Percentiles rank a stretch among this genome's conserved stretches.
Evolutionary conservation across 2,113 vertebrate species (phyloP).

Genomic region (Melanerpes formicivorus): DNA sequence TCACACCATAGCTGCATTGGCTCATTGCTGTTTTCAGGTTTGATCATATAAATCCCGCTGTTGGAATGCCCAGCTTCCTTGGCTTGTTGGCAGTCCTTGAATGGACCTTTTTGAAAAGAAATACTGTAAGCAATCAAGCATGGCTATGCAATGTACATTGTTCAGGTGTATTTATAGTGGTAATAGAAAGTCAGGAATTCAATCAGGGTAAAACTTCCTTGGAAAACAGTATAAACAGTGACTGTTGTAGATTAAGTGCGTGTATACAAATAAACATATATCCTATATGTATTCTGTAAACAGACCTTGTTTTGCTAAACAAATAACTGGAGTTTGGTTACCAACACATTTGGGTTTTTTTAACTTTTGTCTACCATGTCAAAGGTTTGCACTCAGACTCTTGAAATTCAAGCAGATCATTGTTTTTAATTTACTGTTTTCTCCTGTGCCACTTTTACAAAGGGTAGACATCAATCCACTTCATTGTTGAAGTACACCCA

Average conservation of each 20-base stretch:
- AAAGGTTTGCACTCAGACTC: background rate
- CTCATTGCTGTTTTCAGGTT: constrained; percentile 83
- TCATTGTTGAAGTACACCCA: rapidly evolving
- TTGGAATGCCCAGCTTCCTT: constrained; percentile 87
- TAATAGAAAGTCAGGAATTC: background rate
- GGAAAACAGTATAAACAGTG: background rate
- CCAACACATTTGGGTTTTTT: background rate
- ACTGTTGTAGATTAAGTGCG: background rate
- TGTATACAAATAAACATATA: background rate
- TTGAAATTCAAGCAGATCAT: background rate
- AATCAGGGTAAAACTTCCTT: background rate
- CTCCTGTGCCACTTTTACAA: background rate
- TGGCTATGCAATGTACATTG: background rate
- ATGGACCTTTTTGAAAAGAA: constrained; percentile 84
- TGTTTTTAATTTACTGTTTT: background rate
- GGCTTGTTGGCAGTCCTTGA: constrained; percentile 93
- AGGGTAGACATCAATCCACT: background rate
- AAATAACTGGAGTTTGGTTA: background rate
- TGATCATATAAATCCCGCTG: constrained; percentile 96
- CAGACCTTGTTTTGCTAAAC: background rate
- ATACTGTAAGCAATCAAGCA: background rate
- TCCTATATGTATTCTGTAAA: background rate
- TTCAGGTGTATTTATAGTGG: background rate
- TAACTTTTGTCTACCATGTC: background rate
- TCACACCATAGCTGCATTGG: constrained; percentile 96